Conservation (phyloP, 2,888 invertebrate genomes). For the Eutolmus rufibarbis region DNA sequence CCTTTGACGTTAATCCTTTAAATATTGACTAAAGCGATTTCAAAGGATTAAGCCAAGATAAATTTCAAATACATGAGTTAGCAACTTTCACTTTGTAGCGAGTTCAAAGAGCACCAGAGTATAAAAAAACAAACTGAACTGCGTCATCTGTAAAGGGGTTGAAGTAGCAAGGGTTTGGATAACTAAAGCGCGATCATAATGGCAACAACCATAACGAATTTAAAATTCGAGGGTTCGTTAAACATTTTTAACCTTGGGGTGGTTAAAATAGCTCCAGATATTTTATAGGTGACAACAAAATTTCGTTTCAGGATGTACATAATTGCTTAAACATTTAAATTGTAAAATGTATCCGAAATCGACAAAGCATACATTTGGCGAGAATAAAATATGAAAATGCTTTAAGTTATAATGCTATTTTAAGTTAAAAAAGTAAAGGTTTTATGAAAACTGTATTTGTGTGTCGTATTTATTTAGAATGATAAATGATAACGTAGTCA, state of each 20-base stretch:
- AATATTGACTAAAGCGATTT: constrained; percentile 63
- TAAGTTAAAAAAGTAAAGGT: not conserved
- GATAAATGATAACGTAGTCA: no score
- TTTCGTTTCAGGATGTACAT: not conserved
- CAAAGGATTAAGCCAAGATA: constrained; percentile 58
- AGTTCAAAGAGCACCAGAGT: not conserved
- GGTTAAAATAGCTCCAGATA: not conserved
- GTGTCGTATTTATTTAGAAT: no score
- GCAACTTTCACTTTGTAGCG: constrained; percentile 11
- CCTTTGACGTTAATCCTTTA: constrained; percentile 61
- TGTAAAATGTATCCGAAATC: not conserved
- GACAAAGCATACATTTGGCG: not conserved
- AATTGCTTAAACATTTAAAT: not conserved
- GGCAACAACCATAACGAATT: constrained; percentile 14
- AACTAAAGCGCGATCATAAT: constrained; percentile 1
- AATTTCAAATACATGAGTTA: constrained; percentile 37
- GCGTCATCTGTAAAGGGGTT: not conserved
- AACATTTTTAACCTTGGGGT: not conserved
- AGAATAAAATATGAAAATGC: no score
- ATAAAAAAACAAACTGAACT: not conserved
- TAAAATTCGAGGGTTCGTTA: not conserved
- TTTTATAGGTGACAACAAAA: not conserved
- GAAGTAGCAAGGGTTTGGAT: not conserved
- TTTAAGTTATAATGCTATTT: not conserved
- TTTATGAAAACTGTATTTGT: not conserved